These are phyloP conservation scores for Phthorimaea operculella DNA, from an alignment of 1,140 invertebrate species.

Conservation along the genomic window DNA sequence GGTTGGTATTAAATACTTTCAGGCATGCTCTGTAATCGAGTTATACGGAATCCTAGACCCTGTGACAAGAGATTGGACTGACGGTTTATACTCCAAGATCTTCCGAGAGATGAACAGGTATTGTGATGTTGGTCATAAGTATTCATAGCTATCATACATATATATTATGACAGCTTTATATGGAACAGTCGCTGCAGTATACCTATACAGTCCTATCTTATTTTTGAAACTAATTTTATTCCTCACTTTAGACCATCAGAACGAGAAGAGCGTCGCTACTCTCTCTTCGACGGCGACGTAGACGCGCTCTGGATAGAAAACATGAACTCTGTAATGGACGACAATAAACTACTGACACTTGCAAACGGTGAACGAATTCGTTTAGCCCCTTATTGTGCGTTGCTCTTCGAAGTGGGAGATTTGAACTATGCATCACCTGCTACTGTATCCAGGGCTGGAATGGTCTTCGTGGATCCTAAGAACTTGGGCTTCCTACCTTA, in stretches of 20 bases:
- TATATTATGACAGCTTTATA: too few relatives aligned
- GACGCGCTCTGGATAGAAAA: conserved; percentile 95
- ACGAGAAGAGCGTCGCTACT: conserved; percentile 79
- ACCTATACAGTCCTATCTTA: too few relatives aligned
- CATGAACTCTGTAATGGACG: conserved; percentile 97
- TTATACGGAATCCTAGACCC: conserved; percentile 91
- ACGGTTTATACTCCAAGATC: conserved; percentile 89
- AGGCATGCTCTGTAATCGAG: conserved; percentile 88
- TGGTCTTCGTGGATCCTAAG: conserved; percentile 94
- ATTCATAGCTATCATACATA: too few relatives aligned
- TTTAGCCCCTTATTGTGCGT: conserved; percentile 80
- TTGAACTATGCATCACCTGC: conserved; percentile 91
- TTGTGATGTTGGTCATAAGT: neutral
- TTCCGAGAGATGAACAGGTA: conserved; percentile 89
- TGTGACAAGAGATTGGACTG: conserved; percentile 89
- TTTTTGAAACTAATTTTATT: too few relatives aligned
- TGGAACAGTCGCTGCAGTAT: too few relatives aligned
- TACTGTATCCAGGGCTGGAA: conserved; percentile 89
- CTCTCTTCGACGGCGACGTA: conserved; percentile 93
- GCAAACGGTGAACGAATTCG: conserved; percentile 92
- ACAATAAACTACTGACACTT: conserved; percentile 89
- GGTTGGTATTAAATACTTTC: conserved; percentile 10
- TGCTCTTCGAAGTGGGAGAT: conserved; percentile 92
- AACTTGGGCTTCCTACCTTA: conserved; percentile 88
- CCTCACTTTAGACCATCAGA: conserved; percentile 52